These are phyloP conservation scores for Morone saxatilis DNA, from an alignment of 2,113 vertebrate genomes.

Conservation along the genomic window DNA sequence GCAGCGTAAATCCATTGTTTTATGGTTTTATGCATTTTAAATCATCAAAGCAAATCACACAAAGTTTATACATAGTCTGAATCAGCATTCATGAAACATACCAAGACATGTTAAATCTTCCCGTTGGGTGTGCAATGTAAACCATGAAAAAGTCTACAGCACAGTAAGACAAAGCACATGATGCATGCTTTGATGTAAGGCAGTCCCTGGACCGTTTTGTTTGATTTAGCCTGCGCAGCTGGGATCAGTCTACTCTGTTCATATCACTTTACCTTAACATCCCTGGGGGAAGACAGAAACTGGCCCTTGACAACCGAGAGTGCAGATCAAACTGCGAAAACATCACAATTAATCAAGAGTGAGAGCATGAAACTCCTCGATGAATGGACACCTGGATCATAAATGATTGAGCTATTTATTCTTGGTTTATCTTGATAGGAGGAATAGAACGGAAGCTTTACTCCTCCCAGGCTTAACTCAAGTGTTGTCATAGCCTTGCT, in stretches of 20 bases:
- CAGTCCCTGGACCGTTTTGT: slow-evolving; percentile 51
- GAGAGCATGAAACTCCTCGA: slow-evolving; percentile 31
- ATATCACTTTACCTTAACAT: slow-evolving; percentile 60
- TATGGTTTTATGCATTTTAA: not conserved
- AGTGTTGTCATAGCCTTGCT: not conserved
- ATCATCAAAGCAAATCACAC: not conserved
- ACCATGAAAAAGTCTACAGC: slow-evolving; percentile 6
- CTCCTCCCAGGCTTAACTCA: slow-evolving; percentile 2
- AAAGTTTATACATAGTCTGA: not conserved
- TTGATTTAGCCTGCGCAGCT: slow-evolving; percentile 47
- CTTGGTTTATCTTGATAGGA: slow-evolving; percentile 24
- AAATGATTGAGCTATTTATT: slow-evolving; percentile 42
- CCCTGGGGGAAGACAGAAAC: slow-evolving; percentile 67
- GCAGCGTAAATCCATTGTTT: not conserved
- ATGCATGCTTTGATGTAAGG: slow-evolving; percentile 65
- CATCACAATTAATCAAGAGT: slow-evolving; percentile 70
- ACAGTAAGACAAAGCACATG: slow-evolving; percentile 39
- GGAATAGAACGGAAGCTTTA: not conserved
- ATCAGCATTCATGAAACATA: not conserved
- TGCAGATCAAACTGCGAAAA: slow-evolving; percentile 40
- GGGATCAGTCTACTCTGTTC: slow-evolving; percentile 29
- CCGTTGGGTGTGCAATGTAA: not conserved
- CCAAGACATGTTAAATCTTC: not conserved
- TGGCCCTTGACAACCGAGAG: slow-evolving; percentile 7
- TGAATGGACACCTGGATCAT: slow-evolving; percentile 52